Evolutionary conservation across 2,113 vertebrate species (phyloP).

Genomic region (Furnarius figulus): DNA sequence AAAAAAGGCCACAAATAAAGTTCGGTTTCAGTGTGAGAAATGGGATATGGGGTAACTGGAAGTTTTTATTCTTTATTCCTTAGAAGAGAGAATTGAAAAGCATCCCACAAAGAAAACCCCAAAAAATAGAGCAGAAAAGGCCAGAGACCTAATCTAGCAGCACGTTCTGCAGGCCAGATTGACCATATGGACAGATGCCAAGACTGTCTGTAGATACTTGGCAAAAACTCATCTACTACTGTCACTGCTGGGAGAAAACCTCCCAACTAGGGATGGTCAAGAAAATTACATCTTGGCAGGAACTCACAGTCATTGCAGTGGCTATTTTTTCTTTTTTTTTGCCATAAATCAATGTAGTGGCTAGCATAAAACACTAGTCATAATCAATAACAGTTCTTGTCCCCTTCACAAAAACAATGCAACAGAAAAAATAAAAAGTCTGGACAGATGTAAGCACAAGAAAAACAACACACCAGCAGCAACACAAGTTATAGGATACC

Average conservation of each 20-base stretch:
- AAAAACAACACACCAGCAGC: not conserved
- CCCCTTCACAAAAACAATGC: not conserved
- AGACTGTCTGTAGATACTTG: not conserved
- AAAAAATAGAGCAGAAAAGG: not conserved
- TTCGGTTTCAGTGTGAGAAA: not conserved
- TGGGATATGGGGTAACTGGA: not conserved
- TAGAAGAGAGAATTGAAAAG: not conserved
- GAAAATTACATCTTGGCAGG: not conserved
- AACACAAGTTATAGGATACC: not conserved
- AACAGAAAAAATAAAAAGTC: not conserved
- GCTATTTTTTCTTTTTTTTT: not conserved
- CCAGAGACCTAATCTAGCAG: not conserved
- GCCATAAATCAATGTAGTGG: not conserved
- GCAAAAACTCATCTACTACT: not conserved
- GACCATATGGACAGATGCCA: not conserved
- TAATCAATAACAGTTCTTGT: not conserved
- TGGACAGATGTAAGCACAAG: not conserved
- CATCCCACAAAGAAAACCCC: not conserved
- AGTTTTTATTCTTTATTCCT: not conserved
- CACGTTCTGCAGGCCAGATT: not conserved
- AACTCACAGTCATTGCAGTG: not conserved
- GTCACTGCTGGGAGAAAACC: not conserved
- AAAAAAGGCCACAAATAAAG: not conserved
- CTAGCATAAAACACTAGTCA: not conserved
- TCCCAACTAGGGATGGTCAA: not conserved